Percentiles rank a stretch among this genome's conserved stretches.
Evolutionary conservation across 1,140 invertebrate genomes (phyloP).

Genomic region (Drosophila santomea): DNA sequence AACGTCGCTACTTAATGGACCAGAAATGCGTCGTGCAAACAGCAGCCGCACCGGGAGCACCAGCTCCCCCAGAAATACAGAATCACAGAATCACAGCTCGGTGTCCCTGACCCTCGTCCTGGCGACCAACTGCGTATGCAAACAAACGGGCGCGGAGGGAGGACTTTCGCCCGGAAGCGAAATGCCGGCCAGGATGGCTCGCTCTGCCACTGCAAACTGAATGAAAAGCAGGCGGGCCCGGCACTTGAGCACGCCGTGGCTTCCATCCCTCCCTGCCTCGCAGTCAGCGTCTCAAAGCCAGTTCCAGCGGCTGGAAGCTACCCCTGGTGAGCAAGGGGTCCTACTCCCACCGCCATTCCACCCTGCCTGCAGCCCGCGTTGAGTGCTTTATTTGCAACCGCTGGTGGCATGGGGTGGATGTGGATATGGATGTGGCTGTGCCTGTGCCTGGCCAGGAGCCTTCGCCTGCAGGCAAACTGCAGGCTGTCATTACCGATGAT

Average conservation of each 20-base stretch:
- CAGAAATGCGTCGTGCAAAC: conserved; percentile 81
- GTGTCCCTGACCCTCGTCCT: conserved; percentile 57
- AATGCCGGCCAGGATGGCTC: conserved; percentile 51
- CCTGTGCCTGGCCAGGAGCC: conserved; percentile 25
- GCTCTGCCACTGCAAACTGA: conserved; percentile 1
- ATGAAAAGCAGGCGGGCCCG: conserved; percentile 47
- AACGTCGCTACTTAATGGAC: conserved; percentile 75
- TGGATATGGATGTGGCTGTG: conserved; percentile 9
- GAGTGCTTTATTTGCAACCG: conserved; percentile 76
- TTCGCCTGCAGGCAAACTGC: conserved; percentile 49
- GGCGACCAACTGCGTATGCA: conserved; percentile 68
- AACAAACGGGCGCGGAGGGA: conserved; percentile 52
- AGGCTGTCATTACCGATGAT: conserved; percentile 52
- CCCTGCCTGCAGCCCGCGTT: conserved; percentile 40
- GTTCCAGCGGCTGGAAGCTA: conserved; percentile 18
- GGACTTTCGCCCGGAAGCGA: conserved; percentile 66
- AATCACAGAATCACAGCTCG: background rate
- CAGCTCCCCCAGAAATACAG: background rate
- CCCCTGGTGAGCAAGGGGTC: conserved; percentile 21
- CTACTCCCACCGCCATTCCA: conserved; percentile 14
- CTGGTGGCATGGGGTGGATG: conserved; percentile 7
- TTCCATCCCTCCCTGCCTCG: conserved; percentile 28
- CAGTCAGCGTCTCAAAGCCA: conserved; percentile 9
- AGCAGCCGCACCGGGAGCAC: conserved; percentile 12
- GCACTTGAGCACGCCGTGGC: conserved; percentile 74